phyloP scores from a whole-genome alignment of 2,113 vertebrate genomes.

The Telmatochromis sp. region DNA sequence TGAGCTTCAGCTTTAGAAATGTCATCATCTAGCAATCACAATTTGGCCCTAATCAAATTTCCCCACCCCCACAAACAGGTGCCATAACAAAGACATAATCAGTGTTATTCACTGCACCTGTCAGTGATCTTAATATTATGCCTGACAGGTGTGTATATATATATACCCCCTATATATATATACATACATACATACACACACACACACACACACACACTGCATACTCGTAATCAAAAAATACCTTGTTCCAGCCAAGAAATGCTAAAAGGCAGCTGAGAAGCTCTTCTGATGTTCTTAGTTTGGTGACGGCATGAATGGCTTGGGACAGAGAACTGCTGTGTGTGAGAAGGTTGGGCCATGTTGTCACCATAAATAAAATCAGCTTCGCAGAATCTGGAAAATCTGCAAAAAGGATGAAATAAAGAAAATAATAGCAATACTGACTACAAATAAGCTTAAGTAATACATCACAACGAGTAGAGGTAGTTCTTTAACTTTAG shows the following conservation, averaged over 20 bases:
- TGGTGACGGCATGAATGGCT: conserved; percentile 81
- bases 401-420: conserved; percentile 60
- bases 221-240: neutral
- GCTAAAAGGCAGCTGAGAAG: conserved; percentile 70
- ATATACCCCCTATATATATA: too few relatives aligned
- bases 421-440: neutral
- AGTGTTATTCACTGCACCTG: neutral
- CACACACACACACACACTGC: too few relatives aligned
- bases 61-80: neutral
- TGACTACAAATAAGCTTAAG: neutral
- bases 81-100: neutral
- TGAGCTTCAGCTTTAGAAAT: neutral
- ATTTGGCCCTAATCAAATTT: neutral
- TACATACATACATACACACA: accelerated
- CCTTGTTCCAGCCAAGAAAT: conserved; percentile 88
- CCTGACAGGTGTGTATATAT: too few relatives aligned
- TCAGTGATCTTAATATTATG: neutral
- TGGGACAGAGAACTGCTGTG: conserved; percentile 71
- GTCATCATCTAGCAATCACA: neutral
- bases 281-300: conserved; percentile 71
- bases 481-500: neutral
- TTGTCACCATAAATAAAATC: conserved; percentile 82
- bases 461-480: neutral
- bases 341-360: conserved; percentile 82
- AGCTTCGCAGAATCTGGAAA: conserved; percentile 82